phyloP scores from a whole-genome alignment of 2,113 vertebrate species.

The Reinhardtius hippoglossoides region DNA sequence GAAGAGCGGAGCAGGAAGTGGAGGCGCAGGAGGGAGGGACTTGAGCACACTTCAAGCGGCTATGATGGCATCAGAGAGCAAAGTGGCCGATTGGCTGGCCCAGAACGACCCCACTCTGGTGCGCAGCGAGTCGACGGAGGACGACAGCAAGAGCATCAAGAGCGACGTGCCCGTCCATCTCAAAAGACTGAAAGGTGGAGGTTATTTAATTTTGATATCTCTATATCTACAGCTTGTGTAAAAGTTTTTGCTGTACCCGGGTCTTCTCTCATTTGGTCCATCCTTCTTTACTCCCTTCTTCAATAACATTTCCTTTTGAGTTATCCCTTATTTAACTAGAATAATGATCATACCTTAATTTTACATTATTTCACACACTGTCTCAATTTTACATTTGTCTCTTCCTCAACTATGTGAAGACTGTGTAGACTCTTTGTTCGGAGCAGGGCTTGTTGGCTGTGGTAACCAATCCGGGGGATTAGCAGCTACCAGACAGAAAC shows the following conservation, averaged over 20 bases:
- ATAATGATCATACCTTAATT: not conserved
- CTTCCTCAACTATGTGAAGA: not conserved
- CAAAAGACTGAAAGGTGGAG: conserved; percentile 95
- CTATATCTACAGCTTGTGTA: not conserved
- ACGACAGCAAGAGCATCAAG: conserved; percentile 98
- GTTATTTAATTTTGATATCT: not conserved
- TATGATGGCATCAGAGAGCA: conserved; percentile 97
- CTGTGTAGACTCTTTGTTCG: conserved; percentile 19
- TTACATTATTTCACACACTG: not conserved
- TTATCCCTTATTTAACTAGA: conserved; percentile 3
- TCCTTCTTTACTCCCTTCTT: no score
- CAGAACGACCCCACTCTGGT: conserved; percentile 95
- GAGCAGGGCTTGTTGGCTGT: conserved; percentile 8
- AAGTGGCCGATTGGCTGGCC: conserved; percentile 98
- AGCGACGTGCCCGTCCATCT: conserved; percentile 96
- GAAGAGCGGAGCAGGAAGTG: conserved; percentile 78
- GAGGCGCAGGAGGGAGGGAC: conserved; percentile 83
- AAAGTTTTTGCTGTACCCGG: not conserved
- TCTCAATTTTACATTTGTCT: not conserved
- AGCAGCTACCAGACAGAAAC: conserved; percentile 33
- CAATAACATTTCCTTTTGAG: not conserved
- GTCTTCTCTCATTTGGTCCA: not conserved
- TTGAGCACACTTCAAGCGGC: conserved; percentile 93
- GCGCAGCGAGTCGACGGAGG: conserved; percentile 91
- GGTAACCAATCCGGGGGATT: conserved; percentile 36